These are phyloP conservation scores for Apodemia zela DNA, from an alignment of 2,888 invertebrate species.

Conservation along the genomic window DNA sequence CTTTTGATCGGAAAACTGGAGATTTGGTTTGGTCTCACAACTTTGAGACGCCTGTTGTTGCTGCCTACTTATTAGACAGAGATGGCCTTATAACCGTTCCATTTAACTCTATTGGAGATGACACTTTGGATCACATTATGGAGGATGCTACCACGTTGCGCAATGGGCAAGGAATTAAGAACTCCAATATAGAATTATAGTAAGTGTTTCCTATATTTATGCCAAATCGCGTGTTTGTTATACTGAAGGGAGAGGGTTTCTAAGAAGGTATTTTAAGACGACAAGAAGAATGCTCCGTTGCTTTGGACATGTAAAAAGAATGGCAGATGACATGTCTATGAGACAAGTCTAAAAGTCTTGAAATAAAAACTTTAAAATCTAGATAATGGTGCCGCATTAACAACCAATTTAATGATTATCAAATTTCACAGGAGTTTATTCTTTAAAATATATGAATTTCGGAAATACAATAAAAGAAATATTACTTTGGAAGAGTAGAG, in stretches of 20 bases:
- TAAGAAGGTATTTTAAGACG: neutral
- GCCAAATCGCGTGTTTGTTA: neutral
- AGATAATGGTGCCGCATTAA: too few species aligned
- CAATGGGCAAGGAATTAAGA: conserved; percentile 80
- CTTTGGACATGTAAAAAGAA: neutral
- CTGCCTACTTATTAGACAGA: conserved; percentile 88
- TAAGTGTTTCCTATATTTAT: conserved; percentile 49
- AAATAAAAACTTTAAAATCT: too few species aligned
- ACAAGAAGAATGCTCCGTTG: neutral
- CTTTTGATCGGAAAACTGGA: conserved; percentile 90
- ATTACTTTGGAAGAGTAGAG: too few species aligned
- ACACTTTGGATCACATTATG: conserved; percentile 87
- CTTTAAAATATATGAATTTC: too few species aligned
- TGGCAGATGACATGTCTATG: too few species aligned
- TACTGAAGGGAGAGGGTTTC: neutral
- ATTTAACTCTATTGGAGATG: conserved; percentile 93
- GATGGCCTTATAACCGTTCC: conserved; percentile 91
- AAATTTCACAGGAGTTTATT: too few species aligned
- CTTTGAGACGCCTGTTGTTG: conserved; percentile 94
- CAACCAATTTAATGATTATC: too few species aligned
- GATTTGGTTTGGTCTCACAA: conserved; percentile 93
- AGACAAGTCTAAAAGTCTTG: too few species aligned
- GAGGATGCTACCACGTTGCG: conserved; percentile 78
- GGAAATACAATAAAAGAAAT: too few species aligned
- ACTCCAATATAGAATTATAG: conserved; percentile 82